Base-by-base conservation (phyloP, 1,140 invertebrate species). In the Drosophila pandora region DNA sequence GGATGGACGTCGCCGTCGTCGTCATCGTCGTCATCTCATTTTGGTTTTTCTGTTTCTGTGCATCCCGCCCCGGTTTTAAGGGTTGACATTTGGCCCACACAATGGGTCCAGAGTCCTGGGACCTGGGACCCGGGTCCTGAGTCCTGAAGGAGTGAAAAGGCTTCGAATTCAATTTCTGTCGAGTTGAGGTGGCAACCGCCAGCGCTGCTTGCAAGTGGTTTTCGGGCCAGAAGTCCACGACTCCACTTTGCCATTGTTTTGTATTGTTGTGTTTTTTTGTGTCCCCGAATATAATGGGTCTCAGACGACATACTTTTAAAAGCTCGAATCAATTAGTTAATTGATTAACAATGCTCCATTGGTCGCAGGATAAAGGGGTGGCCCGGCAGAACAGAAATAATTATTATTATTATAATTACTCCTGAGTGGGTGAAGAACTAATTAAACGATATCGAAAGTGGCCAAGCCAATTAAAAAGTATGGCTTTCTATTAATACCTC, bases 251-350 rank as follows among this genome's bases (percentile, higher is more conserved):
- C 9, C 55, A 21, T 49, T 69, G 60, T 49, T 37, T 57, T 70
- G 47, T 56, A 50, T 39, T 28, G 17, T 47, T 7, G 22, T 47
- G 23, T 47, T 47, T 47, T 43, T 43, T 43, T n/a, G 39, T 54
- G 48, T 39, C 32, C 32, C 50, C 41, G 50, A 69, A 69, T 70
- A 65, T 70, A 65, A 48, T 45, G 69, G 60, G 65, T 21, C 47
- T 54, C 77, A 62, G 81, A 54, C 82, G 81, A 85, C 82, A 87
- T 64, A 88, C 82, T 82, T 84, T 85, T 78, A 78, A 85, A 55
- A 75, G 82, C 79, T 62, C 58, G 60, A 88, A 85, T 88, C 82
- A 85, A 87, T 85, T 85, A 85, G 82, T 81, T 85, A 85, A 85
- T 85, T 85, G 82, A 85, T 68, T 81, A 82, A 87, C 82, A 85